These are phyloP conservation scores for Pissodes strobi DNA, from an alignment of 1,140 invertebrate genomes.

Conservation along the genomic window DNA sequence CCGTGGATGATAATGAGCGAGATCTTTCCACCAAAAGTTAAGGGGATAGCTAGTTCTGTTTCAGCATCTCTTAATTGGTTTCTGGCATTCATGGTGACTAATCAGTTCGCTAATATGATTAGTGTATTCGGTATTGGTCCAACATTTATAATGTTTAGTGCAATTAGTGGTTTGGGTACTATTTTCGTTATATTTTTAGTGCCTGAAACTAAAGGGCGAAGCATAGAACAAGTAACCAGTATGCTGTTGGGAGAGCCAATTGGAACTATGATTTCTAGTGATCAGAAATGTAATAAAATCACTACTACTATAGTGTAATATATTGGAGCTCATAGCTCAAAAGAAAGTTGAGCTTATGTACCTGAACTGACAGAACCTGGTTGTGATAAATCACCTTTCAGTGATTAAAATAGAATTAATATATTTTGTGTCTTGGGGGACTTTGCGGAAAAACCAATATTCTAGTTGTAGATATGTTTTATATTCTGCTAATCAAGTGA, in stretches of 20 bases:
- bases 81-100: slow-evolving; percentile 77
- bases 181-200: slow-evolving; percentile 59
- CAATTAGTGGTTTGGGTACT: slow-evolving; percentile 66
- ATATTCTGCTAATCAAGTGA: too few species aligned
- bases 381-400: too few species aligned
- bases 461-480: too few species aligned
- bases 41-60: slow-evolving; percentile 72
- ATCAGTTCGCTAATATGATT: slow-evolving; percentile 68
- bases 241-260: slow-evolving; percentile 3
- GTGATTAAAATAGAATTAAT: too few species aligned
- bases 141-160: slow-evolving; percentile 79
- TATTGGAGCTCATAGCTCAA: too few species aligned
- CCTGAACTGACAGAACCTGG: too few species aligned
- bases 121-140: slow-evolving; percentile 66
- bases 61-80: slow-evolving; percentile 78
- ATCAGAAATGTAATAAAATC: slow-evolving; percentile 3
- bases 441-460: too few species aligned
- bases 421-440: too few species aligned
- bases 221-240: slow-evolving; percentile 38
- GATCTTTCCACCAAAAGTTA: slow-evolving; percentile 75
- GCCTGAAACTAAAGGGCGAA: slow-evolving; percentile 45
- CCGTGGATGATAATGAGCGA: slow-evolving; percentile 85
- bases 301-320: not conserved
- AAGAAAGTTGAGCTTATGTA: too few species aligned
- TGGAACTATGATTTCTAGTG: not conserved